These are phyloP conservation scores for Hemistola chrysoprasaria DNA, from an alignment of 2,888 invertebrate genomes.

Conservation along the genomic window DNA sequence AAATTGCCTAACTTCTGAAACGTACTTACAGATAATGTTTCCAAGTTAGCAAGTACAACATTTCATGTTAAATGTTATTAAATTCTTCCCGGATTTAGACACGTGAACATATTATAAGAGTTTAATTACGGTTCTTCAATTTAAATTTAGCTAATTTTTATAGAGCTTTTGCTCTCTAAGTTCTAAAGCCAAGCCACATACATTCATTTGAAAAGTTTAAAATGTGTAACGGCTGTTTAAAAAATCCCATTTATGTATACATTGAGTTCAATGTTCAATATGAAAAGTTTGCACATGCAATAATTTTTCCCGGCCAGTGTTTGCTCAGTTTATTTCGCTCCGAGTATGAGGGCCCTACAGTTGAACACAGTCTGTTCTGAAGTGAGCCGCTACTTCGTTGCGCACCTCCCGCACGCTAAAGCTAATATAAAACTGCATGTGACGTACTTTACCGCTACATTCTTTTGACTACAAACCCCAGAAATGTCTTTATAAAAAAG, in stretches of 20 bases:
- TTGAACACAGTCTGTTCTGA: conserved; percentile 63
- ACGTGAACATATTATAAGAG: conserved; percentile 18
- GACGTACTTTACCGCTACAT: conserved; percentile 50
- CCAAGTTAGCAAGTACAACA: conserved; percentile 22
- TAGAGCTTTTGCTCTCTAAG: no score
- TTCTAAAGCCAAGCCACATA: no score
- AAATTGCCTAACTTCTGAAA: conserved; percentile 32
- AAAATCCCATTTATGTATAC: background rate
- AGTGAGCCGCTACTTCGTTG: conserved; percentile 60
- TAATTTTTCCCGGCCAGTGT: conserved; percentile 61
- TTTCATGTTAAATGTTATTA: conserved; percentile 20
- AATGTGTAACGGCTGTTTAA: no score
- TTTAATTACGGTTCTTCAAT: conserved; percentile 15
- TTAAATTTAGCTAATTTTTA: no score
- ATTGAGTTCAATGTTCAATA: conserved; percentile 44
- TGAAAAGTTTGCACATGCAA: conserved; percentile 54
- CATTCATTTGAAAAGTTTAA: no score
- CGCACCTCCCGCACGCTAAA: conserved; percentile 48
- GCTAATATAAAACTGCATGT: conserved; percentile 63
- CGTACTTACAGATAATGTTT: conserved; percentile 28
- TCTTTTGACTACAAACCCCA: conserved; percentile 45
- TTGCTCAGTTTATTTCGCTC: conserved; percentile 73
- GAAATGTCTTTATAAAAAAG: conserved; percentile 30
- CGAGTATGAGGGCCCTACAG: conserved; percentile 60
- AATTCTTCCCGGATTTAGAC: conserved; percentile 18